Conservation (phyloP, 2,113 vertebrate species). For the Chascanopsetta lugubris region DNA sequence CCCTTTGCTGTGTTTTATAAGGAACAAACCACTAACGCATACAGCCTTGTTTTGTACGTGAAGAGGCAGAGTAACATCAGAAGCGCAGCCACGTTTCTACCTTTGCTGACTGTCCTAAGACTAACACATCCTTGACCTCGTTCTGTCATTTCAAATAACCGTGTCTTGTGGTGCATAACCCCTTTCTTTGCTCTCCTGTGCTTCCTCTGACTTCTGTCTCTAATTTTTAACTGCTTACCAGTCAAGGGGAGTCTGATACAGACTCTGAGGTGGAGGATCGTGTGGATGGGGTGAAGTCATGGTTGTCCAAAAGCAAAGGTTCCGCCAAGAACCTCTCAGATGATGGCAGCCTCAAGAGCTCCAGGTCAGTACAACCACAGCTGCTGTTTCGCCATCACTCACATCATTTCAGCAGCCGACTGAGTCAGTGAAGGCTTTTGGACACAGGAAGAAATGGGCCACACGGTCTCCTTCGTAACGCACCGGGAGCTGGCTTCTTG, state of each 20-base stretch:
- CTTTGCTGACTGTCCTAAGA: neutral
- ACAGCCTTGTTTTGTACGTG: slow-evolving; percentile 15
- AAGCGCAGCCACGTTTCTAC: slow-evolving; percentile 7
- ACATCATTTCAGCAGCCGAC: slow-evolving; percentile 1
- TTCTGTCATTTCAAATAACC: slow-evolving; percentile 20
- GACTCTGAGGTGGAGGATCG: slow-evolving; percentile 94
- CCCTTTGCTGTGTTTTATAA: slow-evolving; percentile 56
- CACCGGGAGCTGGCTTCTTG: slow-evolving; percentile 5
- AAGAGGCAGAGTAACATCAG: neutral
- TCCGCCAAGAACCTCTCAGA: slow-evolving; percentile 91
- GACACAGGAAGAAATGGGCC: slow-evolving; percentile 5
- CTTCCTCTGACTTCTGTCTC: slow-evolving; percentile 30
- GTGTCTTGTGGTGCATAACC: slow-evolving; percentile 4
- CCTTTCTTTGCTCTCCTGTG: neutral
- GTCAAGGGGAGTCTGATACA: slow-evolving; percentile 90
- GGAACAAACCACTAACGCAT: slow-evolving; percentile 49
- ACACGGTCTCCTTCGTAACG: slow-evolving; percentile 26
- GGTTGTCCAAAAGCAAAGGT: slow-evolving; percentile 88
- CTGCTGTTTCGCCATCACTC: no score
- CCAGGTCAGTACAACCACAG: slow-evolving; percentile 85
- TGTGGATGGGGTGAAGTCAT: slow-evolving; percentile 95
- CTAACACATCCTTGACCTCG: slow-evolving; percentile 14
- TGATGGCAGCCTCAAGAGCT: slow-evolving; percentile 92
- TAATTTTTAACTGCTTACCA: slow-evolving; percentile 66
- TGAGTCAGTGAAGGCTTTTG: neutral